A percentile compares a stretch with the other conserved stretches of the same genome.
phyloP scores from a whole-genome alignment of 2,888 invertebrate species.

The Therioaphis trifolii region DNA sequence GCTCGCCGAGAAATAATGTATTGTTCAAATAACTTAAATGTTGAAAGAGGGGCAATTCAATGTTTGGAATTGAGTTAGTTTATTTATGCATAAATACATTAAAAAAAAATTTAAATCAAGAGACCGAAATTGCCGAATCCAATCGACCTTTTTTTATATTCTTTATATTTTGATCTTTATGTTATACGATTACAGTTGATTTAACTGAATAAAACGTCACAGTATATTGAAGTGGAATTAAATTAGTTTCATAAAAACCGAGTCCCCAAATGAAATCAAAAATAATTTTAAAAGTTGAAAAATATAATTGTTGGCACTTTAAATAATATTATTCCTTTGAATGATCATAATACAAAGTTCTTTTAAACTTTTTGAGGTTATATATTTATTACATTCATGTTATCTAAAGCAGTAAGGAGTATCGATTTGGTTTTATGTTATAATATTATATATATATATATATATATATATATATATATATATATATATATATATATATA shows the following conservation, averaged over 20 bases:
- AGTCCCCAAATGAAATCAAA: background rate
- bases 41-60: background rate
- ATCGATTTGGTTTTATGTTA: background rate
- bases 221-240: background rate
- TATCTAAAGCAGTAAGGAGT: no score
- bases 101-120: background rate
- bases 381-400: background rate
- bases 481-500: background rate
- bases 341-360: background rate
- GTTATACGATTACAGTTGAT: background rate
- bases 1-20: background rate
- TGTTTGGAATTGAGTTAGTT: background rate
- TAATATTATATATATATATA: background rate
- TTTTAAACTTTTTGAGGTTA: background rate
- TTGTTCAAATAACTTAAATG: background rate
- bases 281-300: background rate
- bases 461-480: no score
- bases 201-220: slow-evolving; percentile 9
- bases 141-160: background rate
- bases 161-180: background rate
- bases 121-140: background rate
- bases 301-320: background rate
- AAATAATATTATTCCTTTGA: background rate
- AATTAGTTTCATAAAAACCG: background rate
- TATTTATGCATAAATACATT: background rate